Conservation (phyloP, 2,797 vertebrate genomes). For the Anniella stebbinsi region DNA sequence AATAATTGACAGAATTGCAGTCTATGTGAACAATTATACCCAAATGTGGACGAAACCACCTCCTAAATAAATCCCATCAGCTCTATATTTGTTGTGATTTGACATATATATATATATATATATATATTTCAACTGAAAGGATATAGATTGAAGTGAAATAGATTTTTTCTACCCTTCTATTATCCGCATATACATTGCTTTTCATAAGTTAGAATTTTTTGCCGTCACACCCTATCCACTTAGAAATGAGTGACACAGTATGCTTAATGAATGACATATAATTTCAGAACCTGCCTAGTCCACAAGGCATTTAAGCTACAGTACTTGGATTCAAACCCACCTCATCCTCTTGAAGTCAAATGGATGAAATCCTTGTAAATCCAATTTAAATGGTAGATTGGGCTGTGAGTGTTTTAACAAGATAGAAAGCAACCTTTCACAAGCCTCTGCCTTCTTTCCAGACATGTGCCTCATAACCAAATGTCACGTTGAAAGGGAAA, state of each 20-base stretch:
- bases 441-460: neutral
- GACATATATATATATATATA: neutral
- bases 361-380: conserved; percentile 27
- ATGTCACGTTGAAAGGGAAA: conserved; percentile 6
- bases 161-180: neutral
- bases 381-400: conserved; percentile 42
- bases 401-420: neutral
- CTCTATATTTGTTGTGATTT: neutral
- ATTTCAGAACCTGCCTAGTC: conserved; percentile 24
- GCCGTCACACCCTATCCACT: neutral
- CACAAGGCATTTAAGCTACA: conserved; percentile 24
- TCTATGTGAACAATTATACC: neutral
- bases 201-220: conserved; percentile 18
- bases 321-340: conserved; percentile 11
- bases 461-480: neutral
- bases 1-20: neutral
- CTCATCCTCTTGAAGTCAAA: conserved; percentile 21
- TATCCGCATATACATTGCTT: neutral
- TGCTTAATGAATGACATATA: conserved; percentile 17
- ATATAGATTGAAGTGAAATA: neutral
- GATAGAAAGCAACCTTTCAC: conserved; percentile 29
- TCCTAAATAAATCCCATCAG: conserved; percentile 2
- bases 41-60: neutral
- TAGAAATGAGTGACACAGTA: conserved; percentile 1
- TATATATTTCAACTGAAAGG: neutral